Evolutionary conservation across 1,140 invertebrate genomes (phyloP), one percentile per base, ranked within the genome.

Genomic region (Archivesica marissinica): DNA sequence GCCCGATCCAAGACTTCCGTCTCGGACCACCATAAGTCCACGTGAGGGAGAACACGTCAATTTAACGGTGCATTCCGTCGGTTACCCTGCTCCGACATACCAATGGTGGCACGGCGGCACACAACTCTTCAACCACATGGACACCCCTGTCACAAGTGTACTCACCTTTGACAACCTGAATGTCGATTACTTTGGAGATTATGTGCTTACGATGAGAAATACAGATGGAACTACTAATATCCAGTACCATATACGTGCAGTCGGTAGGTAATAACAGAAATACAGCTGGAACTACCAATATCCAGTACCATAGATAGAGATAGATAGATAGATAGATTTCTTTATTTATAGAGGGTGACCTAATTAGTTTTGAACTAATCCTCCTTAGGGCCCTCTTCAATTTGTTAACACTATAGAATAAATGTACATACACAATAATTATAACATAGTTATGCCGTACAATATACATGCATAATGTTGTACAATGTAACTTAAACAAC

Each of bases 141-240:
- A 66, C 33, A 66, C 28, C 2, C 17, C 9, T 1, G 20, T 20
- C 23, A 35, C 28, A n/a, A 66, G 23, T n/a, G 20, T 15, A 9
- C 11, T 66, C 1, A 17, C 1, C 30, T 3, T 66, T 13, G 17
- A 38, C 7, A n/a, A 66, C 1, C 1, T 66, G 9, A n/a, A 4
- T 38, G 61, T 38, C 38, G 61, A 66, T 15, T 33, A 66, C 33
- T 66, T 66, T 66, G 61, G 61, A 66, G 11, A n/a, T 15, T 66
- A 66, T 38, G n/a, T 2, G 20, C 33, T 66, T 38, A 4, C 20
- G 13, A 38, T 66, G 33, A 38, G 20, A 38, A 66, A 66, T 66
- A 38, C 38, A 2, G 28, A 30, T 17, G 61, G 61, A 66, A 39
- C 38, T 38, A 3, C 2, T 66, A 30, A 2, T 17, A 15, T 66